These are phyloP conservation scores for Hydractinia symbiolongicarpus DNA, from an alignment of 30 jellyfish, hydroid and myxozoan species.

Conservation along the genomic window DNA sequence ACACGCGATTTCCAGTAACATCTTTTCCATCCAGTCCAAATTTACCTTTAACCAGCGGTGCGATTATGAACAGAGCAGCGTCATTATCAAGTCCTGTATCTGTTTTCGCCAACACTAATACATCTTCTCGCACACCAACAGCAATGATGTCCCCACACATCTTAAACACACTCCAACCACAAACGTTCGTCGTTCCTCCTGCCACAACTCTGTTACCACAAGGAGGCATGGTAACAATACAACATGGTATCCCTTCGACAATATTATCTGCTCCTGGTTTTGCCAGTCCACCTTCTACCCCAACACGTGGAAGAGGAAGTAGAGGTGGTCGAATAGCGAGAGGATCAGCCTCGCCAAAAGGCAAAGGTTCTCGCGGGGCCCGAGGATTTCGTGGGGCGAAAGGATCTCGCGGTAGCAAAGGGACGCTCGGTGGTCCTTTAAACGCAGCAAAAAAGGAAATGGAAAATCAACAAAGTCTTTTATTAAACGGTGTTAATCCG, in stretches of 20 bases:
- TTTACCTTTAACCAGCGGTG: too few species aligned
- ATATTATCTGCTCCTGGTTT: background rate
- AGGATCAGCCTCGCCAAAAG: constrained; percentile 8
- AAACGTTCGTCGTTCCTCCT: constrained; percentile 15
- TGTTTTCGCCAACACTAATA: too few species aligned
- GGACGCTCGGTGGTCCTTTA: background rate
- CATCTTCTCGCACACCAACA: too few species aligned
- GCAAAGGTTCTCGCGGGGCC: background rate
- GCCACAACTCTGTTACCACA: constrained; percentile 1
- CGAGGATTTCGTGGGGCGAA: background rate
- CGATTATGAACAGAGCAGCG: too few species aligned
- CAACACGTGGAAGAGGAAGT: background rate
- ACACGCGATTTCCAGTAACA: too few species aligned
- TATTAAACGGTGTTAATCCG: too few species aligned
- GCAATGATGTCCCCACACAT: too few species aligned
- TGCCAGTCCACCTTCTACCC: background rate
- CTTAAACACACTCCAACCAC: background rate
- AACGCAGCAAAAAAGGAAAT: too few species aligned
- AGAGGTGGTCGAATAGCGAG: background rate
- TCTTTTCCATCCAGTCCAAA: too few species aligned
- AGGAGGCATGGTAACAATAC: constrained; percentile 1
- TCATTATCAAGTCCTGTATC: too few species aligned
- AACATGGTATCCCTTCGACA: background rate
- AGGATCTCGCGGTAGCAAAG: background rate
- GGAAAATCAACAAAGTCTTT: too few species aligned